Base-by-base conservation (phyloP, 2,797 vertebrate genomes). In the Crocidura indochinensis region DNA sequence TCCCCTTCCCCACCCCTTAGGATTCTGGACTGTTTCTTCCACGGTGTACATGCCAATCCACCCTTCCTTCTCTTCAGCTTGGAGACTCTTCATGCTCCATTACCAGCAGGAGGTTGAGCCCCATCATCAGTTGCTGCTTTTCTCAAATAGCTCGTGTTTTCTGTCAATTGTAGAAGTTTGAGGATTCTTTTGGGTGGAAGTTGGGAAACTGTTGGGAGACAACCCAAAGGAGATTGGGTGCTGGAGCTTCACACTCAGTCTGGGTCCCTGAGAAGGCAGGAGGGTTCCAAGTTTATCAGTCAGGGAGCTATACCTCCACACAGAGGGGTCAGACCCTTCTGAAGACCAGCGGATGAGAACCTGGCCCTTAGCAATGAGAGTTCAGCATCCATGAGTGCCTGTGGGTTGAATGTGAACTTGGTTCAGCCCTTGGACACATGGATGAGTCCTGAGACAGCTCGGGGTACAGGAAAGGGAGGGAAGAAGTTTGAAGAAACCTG, bases 401-500 rank as follows among this genome's bases (percentile, higher is more conserved):
- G 56, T 60, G 56, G 56, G 56, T 20, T 20, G 56, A 60, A 15
- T 20, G 17, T 6, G 68, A 17, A 64, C 22, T 38, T 31, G 1
- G 38, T 46, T 82, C 29, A 6, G 67, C 67, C 73, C 72, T 75
- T 67, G 10, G 94, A 90, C 79, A 22, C n/a, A 46, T 0, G 53
- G 65, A 69, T 62, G 49, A 26, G 60, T 27, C 62, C 31, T 24
- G 29, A 38, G 53, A 26, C 20, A 84, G 31, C 38, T 47, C 27
- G 71, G 71, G 51, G 46, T 67, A 19, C 51, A 29, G 69, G 62
- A 29, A 20, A 81, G 74, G 60, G 56, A 60, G 19, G 81, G 26
- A 49, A 20, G 44, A 7, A 68, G 68, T 38, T 68, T 19, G 20
- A 49, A 88, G 67, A 82, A 75, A 69, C 64, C 88, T 80, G 68